These are phyloP conservation scores for Laterallus jamaicensis DNA, from an alignment of 2,113 vertebrate genomes.

Conservation along the genomic window DNA sequence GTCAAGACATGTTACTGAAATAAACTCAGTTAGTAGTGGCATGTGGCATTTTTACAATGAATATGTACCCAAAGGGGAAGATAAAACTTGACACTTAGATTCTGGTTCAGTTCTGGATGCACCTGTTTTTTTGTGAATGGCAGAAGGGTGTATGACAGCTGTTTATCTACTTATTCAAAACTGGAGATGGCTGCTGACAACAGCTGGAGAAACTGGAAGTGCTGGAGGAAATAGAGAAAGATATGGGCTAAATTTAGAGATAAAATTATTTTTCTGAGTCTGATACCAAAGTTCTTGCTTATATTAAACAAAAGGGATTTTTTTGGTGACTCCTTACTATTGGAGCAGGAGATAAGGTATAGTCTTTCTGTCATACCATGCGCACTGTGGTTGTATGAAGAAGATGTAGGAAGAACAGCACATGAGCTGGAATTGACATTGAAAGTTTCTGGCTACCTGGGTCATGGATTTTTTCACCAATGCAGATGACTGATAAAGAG, in stretches of 20 bases:
- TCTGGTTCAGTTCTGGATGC: not conserved
- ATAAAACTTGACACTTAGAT: not conserved
- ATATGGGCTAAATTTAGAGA: not conserved
- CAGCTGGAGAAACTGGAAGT: not conserved
- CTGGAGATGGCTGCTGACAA: not conserved
- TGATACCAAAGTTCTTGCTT: not conserved
- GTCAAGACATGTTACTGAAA: not conserved
- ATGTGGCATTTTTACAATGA: not conserved
- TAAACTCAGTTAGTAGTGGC: not conserved
- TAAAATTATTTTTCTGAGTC: not conserved
- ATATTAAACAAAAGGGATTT: not conserved
- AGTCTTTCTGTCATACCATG: not conserved
- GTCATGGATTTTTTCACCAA: not conserved
- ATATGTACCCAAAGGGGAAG: not conserved
- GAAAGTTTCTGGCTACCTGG: not conserved
- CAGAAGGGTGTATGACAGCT: not conserved
- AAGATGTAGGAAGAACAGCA: not conserved
- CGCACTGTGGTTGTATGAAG: not conserved
- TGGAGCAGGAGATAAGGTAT: not conserved
- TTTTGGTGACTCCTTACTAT: not conserved
- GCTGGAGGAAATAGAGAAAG: not conserved
- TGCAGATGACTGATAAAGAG: not conserved
- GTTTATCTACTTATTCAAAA: slow-evolving; percentile 12
- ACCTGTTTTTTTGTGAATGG: slow-evolving; percentile 15
- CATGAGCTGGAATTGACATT: not conserved